Percentiles rank a stretch among this genome's conserved stretches.
These are phyloP conservation scores for Ornithoptera alexandrae DNA, from an alignment of 2,888 invertebrate species.

Conservation along the genomic window DNA sequence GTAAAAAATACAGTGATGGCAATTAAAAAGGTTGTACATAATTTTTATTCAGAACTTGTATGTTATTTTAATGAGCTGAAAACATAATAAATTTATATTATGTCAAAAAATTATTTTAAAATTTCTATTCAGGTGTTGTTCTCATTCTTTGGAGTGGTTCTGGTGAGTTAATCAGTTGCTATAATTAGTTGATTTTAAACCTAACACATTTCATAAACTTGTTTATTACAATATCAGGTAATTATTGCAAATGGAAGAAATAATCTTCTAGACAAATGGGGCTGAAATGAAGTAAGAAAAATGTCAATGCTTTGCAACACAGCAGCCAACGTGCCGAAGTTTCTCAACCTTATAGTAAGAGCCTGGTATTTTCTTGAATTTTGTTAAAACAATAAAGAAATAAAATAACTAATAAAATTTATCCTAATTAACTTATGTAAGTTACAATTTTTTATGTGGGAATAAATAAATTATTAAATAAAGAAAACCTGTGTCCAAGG, in stretches of 20 bases:
- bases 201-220: slow-evolving; percentile 40
- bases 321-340: slow-evolving; percentile 36
- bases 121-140: slow-evolving; percentile 51
- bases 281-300: slow-evolving; percentile 30
- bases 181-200: slow-evolving; percentile 44
- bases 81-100: slow-evolving; percentile 69
- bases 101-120: slow-evolving; percentile 51
- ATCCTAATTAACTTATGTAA: slow-evolving; percentile 43
- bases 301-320: slow-evolving; percentile 2
- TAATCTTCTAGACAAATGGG: slow-evolving; percentile 13
- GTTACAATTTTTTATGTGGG: slow-evolving; percentile 42
- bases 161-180: slow-evolving; percentile 66
- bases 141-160: slow-evolving; percentile 38
- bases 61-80: slow-evolving; percentile 63
- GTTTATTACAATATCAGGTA: slow-evolving; percentile 59
- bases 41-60: slow-evolving; percentile 69
- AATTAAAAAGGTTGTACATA: slow-evolving; percentile 71
- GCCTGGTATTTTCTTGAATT: slow-evolving; percentile 71
- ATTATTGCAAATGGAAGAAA: slow-evolving; percentile 35
- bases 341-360: slow-evolving; percentile 71
- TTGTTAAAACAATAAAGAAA: slow-evolving; percentile 69
- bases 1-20: slow-evolving; percentile 62
- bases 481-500: slow-evolving; percentile 40
- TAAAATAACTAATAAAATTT: slow-evolving; percentile 39
- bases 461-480: slow-evolving; percentile 39